Percentiles rank a stretch among this genome's conserved stretches.
Conservation (phyloP, 2,113 vertebrate genomes). For the Hippocampus guttulatus region DNA sequence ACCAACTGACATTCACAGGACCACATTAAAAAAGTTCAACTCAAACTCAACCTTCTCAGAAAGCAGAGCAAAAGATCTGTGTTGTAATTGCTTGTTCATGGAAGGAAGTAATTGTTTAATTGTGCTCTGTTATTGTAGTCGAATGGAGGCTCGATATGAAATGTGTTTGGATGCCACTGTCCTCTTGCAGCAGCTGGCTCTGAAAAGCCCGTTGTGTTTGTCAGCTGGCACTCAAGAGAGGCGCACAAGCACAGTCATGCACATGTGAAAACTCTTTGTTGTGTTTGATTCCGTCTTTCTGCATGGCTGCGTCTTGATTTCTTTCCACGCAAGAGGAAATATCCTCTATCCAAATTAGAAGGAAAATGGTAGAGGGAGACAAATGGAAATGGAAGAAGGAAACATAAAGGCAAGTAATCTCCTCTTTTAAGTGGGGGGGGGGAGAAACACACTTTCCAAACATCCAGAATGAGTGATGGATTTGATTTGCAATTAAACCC, state of each 20-base stretch:
- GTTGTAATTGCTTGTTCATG: neutral
- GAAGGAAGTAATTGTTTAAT: conserved; percentile 1
- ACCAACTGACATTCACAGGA: neutral
- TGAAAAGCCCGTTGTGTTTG: conserved; percentile 13
- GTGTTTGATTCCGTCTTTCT: neutral
- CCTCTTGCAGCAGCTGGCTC: conserved; percentile 47
- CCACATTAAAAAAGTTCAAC: neutral
- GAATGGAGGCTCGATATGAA: neutral
- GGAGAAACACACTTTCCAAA: conserved; percentile 17
- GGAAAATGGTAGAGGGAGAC: conserved; percentile 14
- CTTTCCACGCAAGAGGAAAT: conserved; percentile 14
- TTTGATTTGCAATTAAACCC: conserved; percentile 58
- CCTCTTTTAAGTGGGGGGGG: conserved; percentile 29
- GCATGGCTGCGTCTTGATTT: conserved; percentile 11
- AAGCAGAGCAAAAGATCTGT: neutral
- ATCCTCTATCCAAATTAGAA: conserved; percentile 23
- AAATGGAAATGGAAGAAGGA: conserved; percentile 22
- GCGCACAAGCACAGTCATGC: conserved; percentile 16
- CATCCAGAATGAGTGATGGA: conserved; percentile 17
- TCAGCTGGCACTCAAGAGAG: conserved; percentile 37
- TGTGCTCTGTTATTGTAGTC: conserved; percentile 4
- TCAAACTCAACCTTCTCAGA: neutral
- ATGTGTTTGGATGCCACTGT: conserved; percentile 20
- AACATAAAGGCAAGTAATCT: conserved; percentile 20
- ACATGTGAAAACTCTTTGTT: conserved; percentile 21